Evolutionary conservation across 1,140 invertebrate species (phyloP), one percentile per base, ranked within the genome.

Genomic region (Thaumetopoea pityocampa): DNA sequence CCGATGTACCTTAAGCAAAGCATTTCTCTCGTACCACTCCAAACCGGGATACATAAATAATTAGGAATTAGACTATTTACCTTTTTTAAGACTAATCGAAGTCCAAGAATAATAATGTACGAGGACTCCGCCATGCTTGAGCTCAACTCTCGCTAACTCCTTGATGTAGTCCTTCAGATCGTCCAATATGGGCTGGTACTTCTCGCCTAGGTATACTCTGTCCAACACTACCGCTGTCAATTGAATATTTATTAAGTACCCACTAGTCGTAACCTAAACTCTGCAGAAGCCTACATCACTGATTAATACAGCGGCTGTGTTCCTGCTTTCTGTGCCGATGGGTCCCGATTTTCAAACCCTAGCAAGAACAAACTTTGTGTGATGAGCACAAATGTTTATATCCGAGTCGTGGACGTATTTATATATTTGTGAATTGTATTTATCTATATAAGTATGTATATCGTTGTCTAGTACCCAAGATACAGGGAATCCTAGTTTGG

Each of bases 31-130:
- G 1, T 29, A n/a, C 12, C n/a, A 2, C 5, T 16, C n/a, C 3
- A 29, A n/a, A 16, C 14, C 12, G 22, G 6, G 22, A 3, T 23
- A 23, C 2, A 23, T 8, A 30, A 2, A 0, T 2, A 7, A 3
- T 3, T 4, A 30, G 15, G 1, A 33, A 20, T 16, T 6, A 10
- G 17, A 36, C 37, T 12, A 35, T 28, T 8, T 45, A 92, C 91
- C 92, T 86, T 87, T 88, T 52, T 88, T 88, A 1, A 92, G 73
- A 58, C 88, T 89, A 7, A 90, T 87, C 7, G 86, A 85, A 4
- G 86, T 86, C 86, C 91, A 91, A 5, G 86, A 87, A 56, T 89
- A 92, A 47, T 90, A 86, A 44, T 86, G 83, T 1, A 92, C 85
- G 30, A 87, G 86, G 2, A 93, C 85, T 2, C 90, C 90, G 9